phyloP scores from a whole-genome alignment of 2,888 invertebrate genomes.

The Eulithis testata region DNA sequence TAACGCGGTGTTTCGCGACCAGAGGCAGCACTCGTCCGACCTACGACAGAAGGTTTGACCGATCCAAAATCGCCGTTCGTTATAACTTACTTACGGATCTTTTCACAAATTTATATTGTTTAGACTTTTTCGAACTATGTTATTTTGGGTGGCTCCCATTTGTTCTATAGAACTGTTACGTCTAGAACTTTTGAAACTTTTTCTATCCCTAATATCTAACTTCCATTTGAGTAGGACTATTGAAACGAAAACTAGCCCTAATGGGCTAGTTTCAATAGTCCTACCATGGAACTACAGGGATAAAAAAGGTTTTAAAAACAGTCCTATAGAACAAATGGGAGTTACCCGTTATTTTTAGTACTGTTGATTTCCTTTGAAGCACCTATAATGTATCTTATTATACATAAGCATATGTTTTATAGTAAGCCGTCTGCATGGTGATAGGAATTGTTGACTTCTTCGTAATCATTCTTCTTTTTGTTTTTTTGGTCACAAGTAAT shows the following conservation, averaged over 20 bases:
- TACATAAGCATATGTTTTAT: background rate
- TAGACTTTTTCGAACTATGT: background rate
- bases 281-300: too few species aligned
- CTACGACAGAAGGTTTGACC: slow-evolving; percentile 80
- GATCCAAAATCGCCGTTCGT: slow-evolving; percentile 26
- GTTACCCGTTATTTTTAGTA: too few species aligned
- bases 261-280: too few species aligned
- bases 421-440: background rate
- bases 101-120: background rate
- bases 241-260: too few species aligned
- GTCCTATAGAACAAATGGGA: too few species aligned
- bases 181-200: too few species aligned
- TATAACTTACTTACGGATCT: slow-evolving; percentile 34
- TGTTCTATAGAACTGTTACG: too few species aligned
- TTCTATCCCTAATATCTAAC: too few species aligned
- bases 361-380: too few species aligned
- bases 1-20: slow-evolving; percentile 84
- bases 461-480: background rate
- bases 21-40: slow-evolving; percentile 77
- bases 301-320: too few species aligned
- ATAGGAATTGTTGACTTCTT: background rate
- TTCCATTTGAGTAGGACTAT: too few species aligned
- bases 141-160: too few species aligned
- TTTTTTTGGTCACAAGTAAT: background rate
- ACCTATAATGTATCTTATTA: background rate